Evolutionary conservation across 2,797 vertebrate genomes (phyloP).

Genomic region (Echiichthys vipera): DNA sequence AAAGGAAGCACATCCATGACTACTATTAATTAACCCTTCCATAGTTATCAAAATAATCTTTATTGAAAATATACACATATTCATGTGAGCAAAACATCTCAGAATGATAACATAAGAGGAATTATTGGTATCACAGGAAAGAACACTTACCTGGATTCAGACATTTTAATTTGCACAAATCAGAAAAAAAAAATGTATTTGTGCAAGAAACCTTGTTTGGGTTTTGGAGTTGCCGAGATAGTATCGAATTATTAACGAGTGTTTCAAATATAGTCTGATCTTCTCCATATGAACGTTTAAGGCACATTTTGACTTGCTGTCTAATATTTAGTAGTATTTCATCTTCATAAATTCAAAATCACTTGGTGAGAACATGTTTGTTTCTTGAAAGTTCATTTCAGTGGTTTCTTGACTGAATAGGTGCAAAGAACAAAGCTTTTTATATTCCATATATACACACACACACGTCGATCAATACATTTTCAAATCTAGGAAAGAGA

Average conservation of each 20-base stretch:
- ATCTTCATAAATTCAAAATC: constrained; percentile 35
- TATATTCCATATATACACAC: constrained; percentile 30
- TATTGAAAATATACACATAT: constrained; percentile 66
- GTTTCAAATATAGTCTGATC: constrained; percentile 15
- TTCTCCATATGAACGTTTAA: constrained; percentile 39
- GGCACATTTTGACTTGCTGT: constrained; percentile 60
- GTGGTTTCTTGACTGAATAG: constrained; percentile 19
- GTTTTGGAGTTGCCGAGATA: not conserved
- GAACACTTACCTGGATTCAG: not conserved
- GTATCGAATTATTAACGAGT: not conserved
- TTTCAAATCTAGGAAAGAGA: constrained; percentile 37
- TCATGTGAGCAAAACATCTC: constrained; percentile 13
- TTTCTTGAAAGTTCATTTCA: constrained; percentile 5
- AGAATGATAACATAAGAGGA: constrained; percentile 11
- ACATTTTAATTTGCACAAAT: not conserved
- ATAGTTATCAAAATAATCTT: constrained; percentile 71
- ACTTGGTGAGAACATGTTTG: constrained; percentile 1
- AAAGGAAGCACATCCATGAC: not conserved
- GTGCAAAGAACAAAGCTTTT: constrained; percentile 34
- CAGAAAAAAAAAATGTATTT: not conserved
- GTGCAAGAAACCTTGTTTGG: constrained; percentile 1
- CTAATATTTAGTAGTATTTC: constrained; percentile 24
- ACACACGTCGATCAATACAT: constrained; percentile 49
- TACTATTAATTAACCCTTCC: not conserved
- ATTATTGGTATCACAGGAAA: constrained; percentile 2